Conservation (phyloP, 2,888 invertebrate species). For the Metellina segmentata region DNA sequence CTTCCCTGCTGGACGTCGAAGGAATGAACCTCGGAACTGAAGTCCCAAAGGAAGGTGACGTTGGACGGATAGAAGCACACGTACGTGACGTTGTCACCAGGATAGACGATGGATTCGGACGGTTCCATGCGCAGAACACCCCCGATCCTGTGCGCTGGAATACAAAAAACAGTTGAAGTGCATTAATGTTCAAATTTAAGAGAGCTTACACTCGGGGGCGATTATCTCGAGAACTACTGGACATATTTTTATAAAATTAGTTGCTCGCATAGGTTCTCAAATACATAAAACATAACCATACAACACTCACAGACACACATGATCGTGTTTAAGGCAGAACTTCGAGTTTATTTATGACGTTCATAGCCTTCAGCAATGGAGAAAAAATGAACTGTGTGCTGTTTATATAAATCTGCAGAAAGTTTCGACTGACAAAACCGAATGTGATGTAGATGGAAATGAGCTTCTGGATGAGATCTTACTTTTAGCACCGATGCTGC, state of each 20-base stretch:
- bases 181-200: neutral
- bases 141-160: neutral
- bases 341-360: too few relatives aligned
- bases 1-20: constrained; percentile 11
- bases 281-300: too few relatives aligned
- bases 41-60: constrained; percentile 49
- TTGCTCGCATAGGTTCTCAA: too few relatives aligned
- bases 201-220: neutral
- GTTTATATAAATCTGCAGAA: too few relatives aligned
- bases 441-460: too few relatives aligned
- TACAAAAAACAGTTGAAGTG: neutral
- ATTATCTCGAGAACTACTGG: too few relatives aligned
- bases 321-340: neutral
- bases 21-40: constrained; percentile 23
- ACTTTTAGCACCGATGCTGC: too few relatives aligned
- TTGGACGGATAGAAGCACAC: constrained; percentile 27
- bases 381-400: too few relatives aligned
- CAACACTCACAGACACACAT: neutral
- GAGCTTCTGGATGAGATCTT: too few relatives aligned
- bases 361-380: too few relatives aligned
- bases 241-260: too few relatives aligned
- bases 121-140: constrained; percentile 55
- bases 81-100: constrained; percentile 67
- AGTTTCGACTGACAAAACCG: too few relatives aligned
- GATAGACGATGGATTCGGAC: constrained; percentile 50